Percentiles rank a stretch among this genome's conserved stretches.
phyloP scores from a whole-genome alignment of 2,113 vertebrate genomes.

The Festucalex cinctus region DNA sequence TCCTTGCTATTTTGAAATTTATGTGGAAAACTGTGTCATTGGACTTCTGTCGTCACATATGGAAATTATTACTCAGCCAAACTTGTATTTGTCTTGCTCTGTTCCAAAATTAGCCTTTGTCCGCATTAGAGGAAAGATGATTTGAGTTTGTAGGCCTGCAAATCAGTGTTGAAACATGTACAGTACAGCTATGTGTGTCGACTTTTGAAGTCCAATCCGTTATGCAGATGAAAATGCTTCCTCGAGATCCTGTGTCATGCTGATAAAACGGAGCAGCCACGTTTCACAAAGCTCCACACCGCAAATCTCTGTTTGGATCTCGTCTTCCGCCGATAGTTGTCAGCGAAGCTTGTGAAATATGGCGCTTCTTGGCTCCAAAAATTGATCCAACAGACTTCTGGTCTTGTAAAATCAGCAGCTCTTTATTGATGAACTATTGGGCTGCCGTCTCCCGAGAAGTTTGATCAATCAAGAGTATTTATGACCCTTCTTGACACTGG shows the following conservation, averaged over 20 bases:
- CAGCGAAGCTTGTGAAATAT: slow-evolving; percentile 29
- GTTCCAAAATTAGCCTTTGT: slow-evolving; percentile 3
- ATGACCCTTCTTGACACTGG: slow-evolving; percentile 31
- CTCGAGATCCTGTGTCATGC: slow-evolving; percentile 1
- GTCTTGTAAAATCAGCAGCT: slow-evolving; percentile 14
- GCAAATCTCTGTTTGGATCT: neutral
- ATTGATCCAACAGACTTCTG: slow-evolving; percentile 22
- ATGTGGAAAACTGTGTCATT: neutral
- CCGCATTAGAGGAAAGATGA: slow-evolving; percentile 5
- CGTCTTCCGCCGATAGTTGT: slow-evolving; percentile 3
- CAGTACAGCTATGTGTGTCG: neutral
- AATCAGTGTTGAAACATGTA: slow-evolving; percentile 5
- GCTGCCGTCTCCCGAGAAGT: slow-evolving; percentile 3
- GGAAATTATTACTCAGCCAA: slow-evolving; percentile 8
- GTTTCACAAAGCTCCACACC: slow-evolving; percentile 33
- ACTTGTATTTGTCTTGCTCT: slow-evolving; percentile 6
- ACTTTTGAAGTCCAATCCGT: slow-evolving; percentile 9
- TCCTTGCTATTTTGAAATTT: neutral
- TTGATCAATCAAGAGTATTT: slow-evolving; percentile 26
- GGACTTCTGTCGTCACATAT: slow-evolving; percentile 1
- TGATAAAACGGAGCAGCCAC: slow-evolving; percentile 13
- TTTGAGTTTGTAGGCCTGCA: slow-evolving; percentile 18
- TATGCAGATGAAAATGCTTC: slow-evolving; percentile 25
- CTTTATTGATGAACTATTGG: slow-evolving; percentile 7
- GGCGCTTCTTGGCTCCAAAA: slow-evolving; percentile 15